phyloP scores from a whole-genome alignment of 2,113 vertebrate genomes.

The Chaenogobius annularis region DNA sequence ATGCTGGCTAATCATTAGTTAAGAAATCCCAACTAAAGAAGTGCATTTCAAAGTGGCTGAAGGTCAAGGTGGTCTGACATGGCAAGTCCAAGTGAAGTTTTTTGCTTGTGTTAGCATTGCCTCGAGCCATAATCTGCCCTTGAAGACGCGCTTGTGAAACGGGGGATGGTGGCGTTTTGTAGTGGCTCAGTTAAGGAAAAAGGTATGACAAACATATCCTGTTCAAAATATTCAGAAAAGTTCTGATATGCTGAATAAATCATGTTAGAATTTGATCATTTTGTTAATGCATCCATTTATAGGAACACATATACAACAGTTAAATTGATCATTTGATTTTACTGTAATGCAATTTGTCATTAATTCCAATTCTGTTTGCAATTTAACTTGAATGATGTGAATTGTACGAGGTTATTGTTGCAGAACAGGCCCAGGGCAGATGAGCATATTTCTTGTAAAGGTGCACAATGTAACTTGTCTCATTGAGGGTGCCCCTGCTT shows the following conservation, averaged over 20 bases:
- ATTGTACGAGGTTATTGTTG: neutral
- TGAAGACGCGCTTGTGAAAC: neutral
- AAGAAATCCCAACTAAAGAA: conserved; percentile 1
- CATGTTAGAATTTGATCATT: neutral
- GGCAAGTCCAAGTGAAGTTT: conserved; percentile 15
- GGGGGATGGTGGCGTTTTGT: neutral
- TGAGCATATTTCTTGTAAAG: too few species aligned
- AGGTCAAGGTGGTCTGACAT: conserved; percentile 8
- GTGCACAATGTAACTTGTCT: too few species aligned
- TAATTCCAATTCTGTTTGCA: too few species aligned
- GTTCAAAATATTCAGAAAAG: neutral
- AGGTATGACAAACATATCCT: neutral
- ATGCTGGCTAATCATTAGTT: conserved; percentile 26
- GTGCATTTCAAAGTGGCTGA: conserved; percentile 9
- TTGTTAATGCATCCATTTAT: neutral
- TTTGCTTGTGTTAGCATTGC: conserved; percentile 22
- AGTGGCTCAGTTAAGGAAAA: neutral
- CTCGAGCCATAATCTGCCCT: neutral
- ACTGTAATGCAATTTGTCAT: neutral
- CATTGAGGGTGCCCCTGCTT: too few species aligned
- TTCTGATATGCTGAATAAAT: neutral
- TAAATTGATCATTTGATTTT: neutral
- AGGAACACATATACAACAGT: neutral
- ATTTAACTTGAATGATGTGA: too few species aligned
- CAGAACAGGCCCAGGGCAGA: too few species aligned